Base-by-base conservation (phyloP, 2,797 vertebrate genomes). In the Anguilla pacifica region DNA sequence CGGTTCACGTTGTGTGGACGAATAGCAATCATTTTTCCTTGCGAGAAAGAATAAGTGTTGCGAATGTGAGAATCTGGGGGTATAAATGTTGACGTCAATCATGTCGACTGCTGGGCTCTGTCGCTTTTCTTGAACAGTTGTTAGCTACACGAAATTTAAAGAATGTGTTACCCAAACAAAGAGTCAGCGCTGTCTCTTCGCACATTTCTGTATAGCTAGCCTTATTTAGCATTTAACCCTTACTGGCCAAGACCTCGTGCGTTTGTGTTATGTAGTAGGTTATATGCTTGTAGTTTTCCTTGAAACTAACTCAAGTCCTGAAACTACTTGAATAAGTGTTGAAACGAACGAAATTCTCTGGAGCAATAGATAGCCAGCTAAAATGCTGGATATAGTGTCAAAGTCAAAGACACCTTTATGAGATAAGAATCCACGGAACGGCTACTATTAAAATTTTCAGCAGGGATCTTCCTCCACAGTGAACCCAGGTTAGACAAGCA, bases 181-280 rank as follows among this genome's bases (percentile, higher is more conserved):
- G 87, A 87, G 87, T 84, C 87, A 28, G 51, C 5, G 51, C 28
- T 83, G 43, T 81, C 43, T 19, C 79, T 51, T 81, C 43, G 25
- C 87, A 72, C 87, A 74, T 84, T 87, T 87, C 82, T 53, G 49
- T 87, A 67, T 67, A 74, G 74, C 74, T 87, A 84, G 84, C 61
- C 87, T 84, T 72, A 87, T 87, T 85, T 85, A 85, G 83, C 70
- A 79, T 88, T 88, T 88, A 88, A 87, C 87, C 83, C 86, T 74
- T 85, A 88, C 64, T 61, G 70, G 84, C 35, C n/a, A 85, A 55
- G 82, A 39, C 83, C 87, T 53, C 79, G 55, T 84, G 64, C 22
- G 83, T 85, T 79, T 88, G 43, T 51, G 43, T 82, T 82, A 49
- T 82, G 79, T 79, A 22, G 35, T 74, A 31, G 64, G 13, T 28